A percentile compares a stretch with the other conserved stretches of the same genome.
Conservation (phyloP, 2,888 invertebrate genomes). For the Andrena marginata region DNA sequence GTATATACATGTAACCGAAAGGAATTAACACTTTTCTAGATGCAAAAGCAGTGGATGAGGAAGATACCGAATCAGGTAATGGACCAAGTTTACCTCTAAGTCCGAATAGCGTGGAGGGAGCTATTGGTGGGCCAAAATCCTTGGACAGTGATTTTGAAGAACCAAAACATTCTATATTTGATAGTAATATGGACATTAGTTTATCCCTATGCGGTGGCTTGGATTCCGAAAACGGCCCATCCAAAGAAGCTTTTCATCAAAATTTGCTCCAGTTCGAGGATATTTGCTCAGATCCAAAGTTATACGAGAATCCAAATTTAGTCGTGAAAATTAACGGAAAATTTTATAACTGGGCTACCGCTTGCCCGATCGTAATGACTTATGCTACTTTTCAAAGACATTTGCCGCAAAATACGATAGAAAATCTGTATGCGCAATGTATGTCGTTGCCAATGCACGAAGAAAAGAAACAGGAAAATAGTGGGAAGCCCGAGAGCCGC, state of each 20-base stretch:
- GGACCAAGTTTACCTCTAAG: slow-evolving; percentile 98
- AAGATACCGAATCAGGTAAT: slow-evolving; percentile 98
- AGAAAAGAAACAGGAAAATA: slow-evolving; percentile 76
- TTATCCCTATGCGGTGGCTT: slow-evolving; percentile 92
- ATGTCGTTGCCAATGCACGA: slow-evolving; percentile 78
- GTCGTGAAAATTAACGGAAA: slow-evolving; percentile 95
- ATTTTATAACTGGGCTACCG: slow-evolving; percentile 96
- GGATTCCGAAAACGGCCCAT: slow-evolving; percentile 86
- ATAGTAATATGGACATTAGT: slow-evolving; percentile 87
- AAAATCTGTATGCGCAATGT: slow-evolving; percentile 78
- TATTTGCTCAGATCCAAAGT: slow-evolving; percentile 89
- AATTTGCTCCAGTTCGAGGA: slow-evolving; percentile 86
- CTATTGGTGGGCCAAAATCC: slow-evolving; percentile 88
- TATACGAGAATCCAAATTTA: slow-evolving; percentile 92
- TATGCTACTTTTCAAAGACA: slow-evolving; percentile 94
- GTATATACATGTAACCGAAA: too few species aligned
- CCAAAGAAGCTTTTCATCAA: slow-evolving; percentile 88
- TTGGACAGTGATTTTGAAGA: slow-evolving; percentile 95
- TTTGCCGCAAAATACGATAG: slow-evolving; percentile 88
- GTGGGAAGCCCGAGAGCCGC: slow-evolving; percentile 72
- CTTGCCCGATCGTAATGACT: slow-evolving; percentile 95
- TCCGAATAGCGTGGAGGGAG: slow-evolving; percentile 94
- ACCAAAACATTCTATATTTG: slow-evolving; percentile 85
- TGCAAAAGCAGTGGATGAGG: slow-evolving; percentile 89
- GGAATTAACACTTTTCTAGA: slow-evolving; percentile 64